phyloP scores from a whole-genome alignment of 2,113 vertebrate species.

The Gulo gulo region DNA sequence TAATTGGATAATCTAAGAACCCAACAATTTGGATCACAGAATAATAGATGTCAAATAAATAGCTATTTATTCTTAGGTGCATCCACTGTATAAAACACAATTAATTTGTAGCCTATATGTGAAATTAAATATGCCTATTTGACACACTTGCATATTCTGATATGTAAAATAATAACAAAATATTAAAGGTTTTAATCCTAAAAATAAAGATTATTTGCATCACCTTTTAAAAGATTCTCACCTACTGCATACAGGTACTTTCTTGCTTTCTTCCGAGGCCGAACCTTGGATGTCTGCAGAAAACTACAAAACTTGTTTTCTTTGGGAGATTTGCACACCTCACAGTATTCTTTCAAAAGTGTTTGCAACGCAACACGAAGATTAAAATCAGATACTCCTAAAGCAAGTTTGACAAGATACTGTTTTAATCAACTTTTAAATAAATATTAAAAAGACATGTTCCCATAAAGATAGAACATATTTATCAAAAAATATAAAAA shows the following conservation, averaged over 20 bases:
- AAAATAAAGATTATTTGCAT: conserved; percentile 40
- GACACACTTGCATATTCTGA: conserved; percentile 1
- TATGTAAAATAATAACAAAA: conserved; percentile 23
- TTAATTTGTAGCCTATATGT: conserved; percentile 19
- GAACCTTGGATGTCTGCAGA: conserved; percentile 91
- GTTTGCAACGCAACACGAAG: conserved; percentile 97
- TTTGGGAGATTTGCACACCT: conserved; percentile 93
- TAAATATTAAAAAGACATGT: not conserved
- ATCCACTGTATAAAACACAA: conserved; percentile 13
- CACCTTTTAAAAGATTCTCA: conserved; percentile 79
- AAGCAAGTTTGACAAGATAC: conserved; percentile 61
- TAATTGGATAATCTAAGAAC: not conserved
- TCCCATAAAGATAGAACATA: not conserved
- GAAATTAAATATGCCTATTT: conserved; percentile 50
- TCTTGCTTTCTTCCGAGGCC: conserved; percentile 96
- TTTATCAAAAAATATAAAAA: conserved; percentile 40
- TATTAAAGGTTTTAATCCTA: conserved; percentile 31
- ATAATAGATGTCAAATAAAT: not conserved
- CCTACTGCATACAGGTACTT: conserved; percentile 99
- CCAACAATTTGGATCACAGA: conserved; percentile 36
- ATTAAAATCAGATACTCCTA: conserved; percentile 96
- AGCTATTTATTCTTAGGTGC: conserved; percentile 33
- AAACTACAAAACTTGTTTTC: conserved; percentile 93
- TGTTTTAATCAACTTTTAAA: conserved; percentile 43
- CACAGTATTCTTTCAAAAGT: conserved; percentile 96